Percentiles rank a stretch among this genome's conserved stretches.
Conservation (phyloP, 2,113 vertebrate species). For the Hystrix cristata region DNA sequence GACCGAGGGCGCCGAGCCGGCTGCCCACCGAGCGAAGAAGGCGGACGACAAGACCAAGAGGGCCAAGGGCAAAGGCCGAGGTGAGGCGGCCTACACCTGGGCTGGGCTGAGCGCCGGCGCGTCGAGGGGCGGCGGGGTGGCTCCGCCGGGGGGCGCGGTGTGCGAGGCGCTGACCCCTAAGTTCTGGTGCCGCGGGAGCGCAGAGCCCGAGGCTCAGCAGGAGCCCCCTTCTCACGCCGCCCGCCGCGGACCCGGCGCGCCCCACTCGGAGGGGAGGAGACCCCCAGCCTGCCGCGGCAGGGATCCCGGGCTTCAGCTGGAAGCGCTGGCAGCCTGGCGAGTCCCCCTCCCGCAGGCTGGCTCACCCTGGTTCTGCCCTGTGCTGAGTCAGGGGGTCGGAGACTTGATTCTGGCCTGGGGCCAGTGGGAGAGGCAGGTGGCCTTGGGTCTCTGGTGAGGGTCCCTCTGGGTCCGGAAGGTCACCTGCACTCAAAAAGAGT, state of each 20-base stretch:
- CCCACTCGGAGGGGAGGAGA: not conserved
- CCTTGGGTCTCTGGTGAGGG: not conserved
- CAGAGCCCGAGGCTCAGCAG: not conserved
- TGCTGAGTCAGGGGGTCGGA: slow-evolving; percentile 89
- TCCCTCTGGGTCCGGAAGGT: slow-evolving; percentile 3
- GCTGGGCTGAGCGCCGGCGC: slow-evolving; percentile 48
- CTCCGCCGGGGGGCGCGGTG: not conserved
- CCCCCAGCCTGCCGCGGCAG: not conserved
- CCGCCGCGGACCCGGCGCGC: not conserved
- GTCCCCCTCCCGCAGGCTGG: not conserved
- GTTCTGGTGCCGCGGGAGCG: too few relatives aligned
- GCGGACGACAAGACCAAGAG: slow-evolving; percentile 80
- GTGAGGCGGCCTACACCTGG: slow-evolving; percentile 77
- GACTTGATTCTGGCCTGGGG: slow-evolving; percentile 77
- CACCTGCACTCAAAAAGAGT: not conserved
- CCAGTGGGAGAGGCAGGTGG: slow-evolving; percentile 77
- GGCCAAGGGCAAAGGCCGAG: slow-evolving; percentile 80
- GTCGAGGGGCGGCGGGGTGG: slow-evolving; percentile 7
- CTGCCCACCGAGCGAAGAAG: slow-evolving; percentile 79
- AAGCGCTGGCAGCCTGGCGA: slow-evolving; percentile 23
- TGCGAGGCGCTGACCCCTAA: not conserved
- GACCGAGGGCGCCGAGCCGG: slow-evolving; percentile 72
- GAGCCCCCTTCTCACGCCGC: not conserved
- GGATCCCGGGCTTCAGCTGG: slow-evolving; percentile 9
- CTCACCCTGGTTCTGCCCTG: slow-evolving; percentile 75